Base-by-base conservation (phyloP, 30 jellyfish, hydroid and myxozoan species). In the Haliclystus octoradiatus region DNA sequence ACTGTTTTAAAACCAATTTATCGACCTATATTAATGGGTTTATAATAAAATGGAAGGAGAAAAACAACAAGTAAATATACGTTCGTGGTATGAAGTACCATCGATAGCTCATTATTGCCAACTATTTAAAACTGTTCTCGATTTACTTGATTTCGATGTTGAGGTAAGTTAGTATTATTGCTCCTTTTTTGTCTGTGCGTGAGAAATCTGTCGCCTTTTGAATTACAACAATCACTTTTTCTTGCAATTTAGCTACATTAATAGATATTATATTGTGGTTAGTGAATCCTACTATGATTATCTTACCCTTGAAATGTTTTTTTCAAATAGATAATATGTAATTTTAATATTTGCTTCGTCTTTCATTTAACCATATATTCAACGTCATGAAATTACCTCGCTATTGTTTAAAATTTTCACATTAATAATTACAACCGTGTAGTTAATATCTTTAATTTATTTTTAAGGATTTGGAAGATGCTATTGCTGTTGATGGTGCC, bases 31-130 rank as follows among this genome's bases (percentile, higher is more conserved):
- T 40, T 40, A 9, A 40, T 40, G 57, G 57, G 9, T 40, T 19
- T 5, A 19, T 5, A 9, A 40, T 40, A 9, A n/a, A n/a, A 40
- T 40, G 57, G 57, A 19, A 40, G 14, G 19, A 19, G 57, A 40
- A 19, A 40, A 40, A 5, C 14, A 40, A 40, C 14, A 5, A 9
- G 19, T 5, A 5, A 40, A 81, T 34, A 68, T 89, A 49, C 85
- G 94, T 23, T 66, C 95, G 23, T 81, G 95, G 95, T 80, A 75
- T 35, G 98, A 89, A 69, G 98, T 89, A 29, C 98, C 98, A 35
- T 94, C 98, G 22, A 89, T 89, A 25, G 94, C 98, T 5, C 95
- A 89, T 69, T 89, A 70, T 69, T 89, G 93, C 71, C 78, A 89
- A 69, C 76, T 89, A 22, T 89, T 89, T 78, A 82, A 87, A 49